These are phyloP conservation scores for Oreotragus oreotragus DNA, from an alignment of 2,113 vertebrate species.

Conservation along the genomic window DNA sequence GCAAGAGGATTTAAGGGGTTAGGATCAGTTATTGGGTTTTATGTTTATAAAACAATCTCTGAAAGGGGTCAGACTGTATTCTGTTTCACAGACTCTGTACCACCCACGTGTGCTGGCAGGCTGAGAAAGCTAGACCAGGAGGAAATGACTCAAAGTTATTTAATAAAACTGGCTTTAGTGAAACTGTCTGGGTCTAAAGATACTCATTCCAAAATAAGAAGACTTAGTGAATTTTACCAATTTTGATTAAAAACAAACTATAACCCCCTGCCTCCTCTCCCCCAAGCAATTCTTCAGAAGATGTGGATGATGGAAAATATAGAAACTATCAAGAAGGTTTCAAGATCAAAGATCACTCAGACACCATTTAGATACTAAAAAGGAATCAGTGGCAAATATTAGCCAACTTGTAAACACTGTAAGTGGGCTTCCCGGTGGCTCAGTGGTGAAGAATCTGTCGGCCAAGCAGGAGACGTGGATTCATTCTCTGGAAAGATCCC, in stretches of 20 bases:
- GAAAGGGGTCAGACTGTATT: not conserved
- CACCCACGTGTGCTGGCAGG: not conserved
- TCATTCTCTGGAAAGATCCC: not conserved
- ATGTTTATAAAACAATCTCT: slow-evolving; percentile 15
- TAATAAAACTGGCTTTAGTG: slow-evolving; percentile 26
- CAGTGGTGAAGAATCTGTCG: not conserved
- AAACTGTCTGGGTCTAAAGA: slow-evolving; percentile 2
- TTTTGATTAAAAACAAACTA: slow-evolving; percentile 1
- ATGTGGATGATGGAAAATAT: not conserved
- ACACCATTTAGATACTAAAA: not conserved
- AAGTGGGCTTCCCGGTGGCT: not conserved
- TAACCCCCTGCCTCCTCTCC: not conserved
- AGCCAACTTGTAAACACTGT: not conserved
- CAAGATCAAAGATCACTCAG: not conserved
- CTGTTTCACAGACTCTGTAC: not conserved
- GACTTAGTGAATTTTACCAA: not conserved
- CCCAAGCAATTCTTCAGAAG: not conserved
- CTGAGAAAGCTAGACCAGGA: not conserved
- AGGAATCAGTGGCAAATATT: not conserved
- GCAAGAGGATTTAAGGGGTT: not conserved
- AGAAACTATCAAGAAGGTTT: not conserved
- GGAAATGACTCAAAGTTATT: slow-evolving; percentile 49
- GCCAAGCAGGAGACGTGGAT: not conserved
- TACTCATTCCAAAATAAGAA: slow-evolving; percentile 29
- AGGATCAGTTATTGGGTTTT: not conserved